These are phyloP conservation scores for Hydrotaea diabolus DNA, from an alignment of 2,888 invertebrate species.

Conservation along the genomic window DNA sequence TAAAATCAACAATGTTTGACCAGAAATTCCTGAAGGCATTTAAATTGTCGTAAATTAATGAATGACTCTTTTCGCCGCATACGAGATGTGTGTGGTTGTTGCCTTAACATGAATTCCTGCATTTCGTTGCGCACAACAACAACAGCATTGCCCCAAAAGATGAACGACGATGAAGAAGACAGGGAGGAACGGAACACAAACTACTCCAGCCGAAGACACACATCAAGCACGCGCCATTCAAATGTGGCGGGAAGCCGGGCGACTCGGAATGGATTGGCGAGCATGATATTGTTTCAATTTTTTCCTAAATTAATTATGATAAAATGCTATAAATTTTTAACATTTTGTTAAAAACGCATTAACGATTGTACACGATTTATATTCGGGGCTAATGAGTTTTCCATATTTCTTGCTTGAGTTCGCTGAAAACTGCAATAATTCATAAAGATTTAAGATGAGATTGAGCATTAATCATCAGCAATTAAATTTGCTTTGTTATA, in stretches of 20 bases:
- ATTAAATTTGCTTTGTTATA: too few relatives aligned
- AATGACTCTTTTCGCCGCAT: slow-evolving; percentile 52
- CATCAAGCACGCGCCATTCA: slow-evolving; percentile 60
- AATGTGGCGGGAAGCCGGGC: not conserved
- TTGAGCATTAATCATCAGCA: too few relatives aligned
- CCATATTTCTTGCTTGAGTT: too few relatives aligned
- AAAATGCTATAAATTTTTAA: slow-evolving; percentile 52
- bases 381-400: too few relatives aligned
- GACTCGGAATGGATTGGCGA: not conserved
- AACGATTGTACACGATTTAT: slow-evolving; percentile 11
- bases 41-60: slow-evolving; percentile 69
- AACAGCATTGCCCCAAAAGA: slow-evolving; percentile 28
- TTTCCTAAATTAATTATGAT: slow-evolving; percentile 48
- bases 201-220: not conserved
- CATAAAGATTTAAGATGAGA: too few relatives aligned
- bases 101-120: slow-evolving; percentile 51
- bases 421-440: too few relatives aligned
- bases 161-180: not conserved
- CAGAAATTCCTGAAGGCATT: slow-evolving; percentile 67
- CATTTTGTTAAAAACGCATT: slow-evolving; percentile 51
- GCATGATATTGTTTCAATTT: not conserved
- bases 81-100: slow-evolving; percentile 39
- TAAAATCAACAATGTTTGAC: slow-evolving; percentile 51
- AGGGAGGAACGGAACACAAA: not conserved
- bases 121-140: slow-evolving; percentile 29